Percentiles rank a stretch among this genome's conserved stretches.
phyloP scores from a whole-genome alignment of 1,140 invertebrate genomes.

The Drosophila pectinifera region DNA sequence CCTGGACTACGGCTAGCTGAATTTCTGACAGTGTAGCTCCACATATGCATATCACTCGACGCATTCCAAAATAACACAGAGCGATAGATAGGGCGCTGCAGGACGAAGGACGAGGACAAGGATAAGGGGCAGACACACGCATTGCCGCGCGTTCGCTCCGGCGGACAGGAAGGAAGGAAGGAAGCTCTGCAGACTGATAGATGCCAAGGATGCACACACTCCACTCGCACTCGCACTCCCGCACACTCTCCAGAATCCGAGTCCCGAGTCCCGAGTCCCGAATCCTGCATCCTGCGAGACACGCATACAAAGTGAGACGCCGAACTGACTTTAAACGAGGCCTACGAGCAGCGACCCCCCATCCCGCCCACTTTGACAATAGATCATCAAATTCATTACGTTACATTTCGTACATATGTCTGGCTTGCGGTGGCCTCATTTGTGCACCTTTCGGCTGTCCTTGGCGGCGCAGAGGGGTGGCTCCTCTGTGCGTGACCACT shows the following conservation, averaged over 20 bases:
- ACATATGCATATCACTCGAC: constrained; percentile 79
- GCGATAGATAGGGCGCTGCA: constrained; percentile 16
- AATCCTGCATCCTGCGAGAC: constrained; percentile 41
- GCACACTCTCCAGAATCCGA: constrained; percentile 10
- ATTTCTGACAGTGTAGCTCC: constrained; percentile 34
- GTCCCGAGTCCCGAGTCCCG: background rate
- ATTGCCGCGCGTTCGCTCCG: constrained; percentile 72
- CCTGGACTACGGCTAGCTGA: too few relatives aligned
- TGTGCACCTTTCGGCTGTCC: constrained; percentile 19
- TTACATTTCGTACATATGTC: constrained; percentile 82
- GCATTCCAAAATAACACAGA: constrained; percentile 76
- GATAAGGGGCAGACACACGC: constrained; percentile 45
- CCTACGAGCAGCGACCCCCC: constrained; percentile 7
- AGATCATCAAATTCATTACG: constrained; percentile 82
- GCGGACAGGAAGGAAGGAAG: constrained; percentile 65
- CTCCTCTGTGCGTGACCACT: constrained; percentile 56
- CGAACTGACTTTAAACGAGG: constrained; percentile 73
- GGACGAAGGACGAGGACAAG: background rate
- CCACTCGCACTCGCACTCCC: constrained; percentile 25
- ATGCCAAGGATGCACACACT: constrained; percentile 71
- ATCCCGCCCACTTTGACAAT: constrained; percentile 53
- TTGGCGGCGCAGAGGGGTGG: too few relatives aligned
- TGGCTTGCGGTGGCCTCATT: constrained; percentile 49
- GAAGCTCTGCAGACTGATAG: constrained; percentile 81
- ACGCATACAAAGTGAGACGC: constrained; percentile 77